Conservation (phyloP, 1,140 invertebrate genomes). For the Plutomurus gul region DNA sequence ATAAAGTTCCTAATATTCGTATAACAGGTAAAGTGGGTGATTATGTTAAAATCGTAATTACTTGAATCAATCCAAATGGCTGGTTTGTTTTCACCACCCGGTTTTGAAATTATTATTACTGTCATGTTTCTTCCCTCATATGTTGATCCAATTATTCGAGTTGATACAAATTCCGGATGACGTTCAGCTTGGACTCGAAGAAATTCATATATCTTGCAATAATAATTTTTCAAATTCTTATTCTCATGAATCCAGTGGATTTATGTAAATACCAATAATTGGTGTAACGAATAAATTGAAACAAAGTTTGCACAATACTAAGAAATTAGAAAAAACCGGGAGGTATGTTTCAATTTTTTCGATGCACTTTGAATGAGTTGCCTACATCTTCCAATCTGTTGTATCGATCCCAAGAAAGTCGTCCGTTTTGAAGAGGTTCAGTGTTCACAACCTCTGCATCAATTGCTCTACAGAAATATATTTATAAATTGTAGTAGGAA, state of each 20-base stretch:
- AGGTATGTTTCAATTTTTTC: no score
- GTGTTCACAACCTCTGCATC: not conserved
- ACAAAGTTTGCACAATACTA: no score
- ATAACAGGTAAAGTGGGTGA: not conserved
- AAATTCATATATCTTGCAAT: not conserved
- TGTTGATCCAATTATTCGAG: not conserved
- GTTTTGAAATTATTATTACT: slow-evolving; percentile 21
- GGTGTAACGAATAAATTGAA: no score
- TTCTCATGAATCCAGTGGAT: not conserved
- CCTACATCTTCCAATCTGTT: not conserved
- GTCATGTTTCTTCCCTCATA: slow-evolving; percentile 34
- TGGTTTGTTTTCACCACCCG: not conserved
- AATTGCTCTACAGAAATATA: not conserved
- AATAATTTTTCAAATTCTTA: not conserved
- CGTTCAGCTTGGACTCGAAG: not conserved
- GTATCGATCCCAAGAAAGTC: slow-evolving; percentile 29
- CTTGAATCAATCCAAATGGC: slow-evolving; percentile 38
- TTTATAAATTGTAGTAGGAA: not conserved
- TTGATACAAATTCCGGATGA: not conserved
- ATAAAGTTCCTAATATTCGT: not conserved
- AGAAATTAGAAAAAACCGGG: no score
- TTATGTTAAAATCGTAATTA: not conserved
- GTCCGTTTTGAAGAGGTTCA: not conserved
- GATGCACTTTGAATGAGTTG: not conserved
- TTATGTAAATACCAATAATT: not conserved